Conservation (phyloP, 1,140 invertebrate genomes). For the Hesperophylax magnus region DNA sequence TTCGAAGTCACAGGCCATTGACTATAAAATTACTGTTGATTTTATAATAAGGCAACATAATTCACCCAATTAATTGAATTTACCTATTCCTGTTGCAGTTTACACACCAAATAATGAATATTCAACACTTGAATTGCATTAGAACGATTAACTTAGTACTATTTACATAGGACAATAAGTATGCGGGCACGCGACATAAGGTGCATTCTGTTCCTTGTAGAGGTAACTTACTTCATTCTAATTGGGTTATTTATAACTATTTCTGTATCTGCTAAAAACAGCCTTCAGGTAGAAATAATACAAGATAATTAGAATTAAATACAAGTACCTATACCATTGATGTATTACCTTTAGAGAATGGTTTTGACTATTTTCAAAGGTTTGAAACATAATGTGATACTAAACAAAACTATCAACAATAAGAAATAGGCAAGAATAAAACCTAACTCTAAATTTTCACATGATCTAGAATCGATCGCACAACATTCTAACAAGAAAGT, state of each 20-base stretch:
- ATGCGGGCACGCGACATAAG: conserved; percentile 34
- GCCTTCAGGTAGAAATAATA: not conserved
- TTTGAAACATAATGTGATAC: no score
- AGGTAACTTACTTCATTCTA: conserved; percentile 4
- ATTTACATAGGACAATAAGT: not conserved
- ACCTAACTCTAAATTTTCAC: no score
- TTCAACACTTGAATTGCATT: conserved; percentile 6
- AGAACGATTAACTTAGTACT: not conserved
- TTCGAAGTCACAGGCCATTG: no score
- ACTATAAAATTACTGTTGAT: not conserved
- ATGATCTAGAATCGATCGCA: no score
- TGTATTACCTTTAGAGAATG: no score
- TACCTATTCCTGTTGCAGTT: not conserved
- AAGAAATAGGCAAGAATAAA: no score
- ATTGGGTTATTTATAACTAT: conserved; percentile 7
- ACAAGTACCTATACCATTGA: no score
- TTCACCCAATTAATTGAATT: not conserved
- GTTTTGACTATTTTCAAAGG: no score
- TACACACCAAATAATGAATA: conserved; percentile 11
- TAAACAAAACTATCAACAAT: no score
- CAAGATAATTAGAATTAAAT: no score
- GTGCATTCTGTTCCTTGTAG: not conserved
- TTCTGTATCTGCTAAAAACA: not conserved
- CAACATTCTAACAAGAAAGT: no score
- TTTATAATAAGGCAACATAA: conserved; percentile 16